Conservation (phyloP, 2,113 vertebrate species). For the Deroptyus accipitrinus region DNA sequence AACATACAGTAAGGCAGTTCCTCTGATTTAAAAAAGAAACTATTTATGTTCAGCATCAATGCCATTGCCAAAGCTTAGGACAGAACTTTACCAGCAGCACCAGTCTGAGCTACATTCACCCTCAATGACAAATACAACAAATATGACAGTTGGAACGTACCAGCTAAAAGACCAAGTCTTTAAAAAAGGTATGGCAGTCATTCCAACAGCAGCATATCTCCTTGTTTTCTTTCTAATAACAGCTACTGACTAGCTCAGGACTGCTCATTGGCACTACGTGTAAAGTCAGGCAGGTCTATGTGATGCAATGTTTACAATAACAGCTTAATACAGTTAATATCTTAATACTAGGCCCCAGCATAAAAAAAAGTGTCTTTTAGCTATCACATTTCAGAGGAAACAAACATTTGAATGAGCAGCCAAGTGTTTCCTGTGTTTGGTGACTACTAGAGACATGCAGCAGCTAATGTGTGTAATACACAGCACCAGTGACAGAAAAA, state of each 20-base stretch:
- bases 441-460: neutral
- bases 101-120: neutral
- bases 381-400: neutral
- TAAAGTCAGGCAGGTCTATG: neutral
- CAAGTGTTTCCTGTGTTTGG: neutral
- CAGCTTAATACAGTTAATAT: neutral
- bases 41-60: neutral
- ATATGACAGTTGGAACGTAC: neutral
- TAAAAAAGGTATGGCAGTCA: neutral
- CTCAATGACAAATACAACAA: neutral
- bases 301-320: neutral
- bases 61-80: neutral
- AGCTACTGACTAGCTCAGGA: neutral
- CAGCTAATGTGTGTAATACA: accelerated
- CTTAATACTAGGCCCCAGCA: neutral
- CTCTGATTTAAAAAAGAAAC: neutral
- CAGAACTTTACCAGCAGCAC: neutral
- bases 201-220: neutral
- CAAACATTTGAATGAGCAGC: neutral
- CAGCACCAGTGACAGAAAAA: accelerated
- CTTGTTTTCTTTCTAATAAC: neutral
- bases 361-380: neutral
- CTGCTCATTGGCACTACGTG: neutral
- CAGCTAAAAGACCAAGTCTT: neutral
- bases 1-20: neutral